These are phyloP conservation scores for Sinelater perroti DNA, from an alignment of 2,888 invertebrate genomes.

Conservation along the genomic window DNA sequence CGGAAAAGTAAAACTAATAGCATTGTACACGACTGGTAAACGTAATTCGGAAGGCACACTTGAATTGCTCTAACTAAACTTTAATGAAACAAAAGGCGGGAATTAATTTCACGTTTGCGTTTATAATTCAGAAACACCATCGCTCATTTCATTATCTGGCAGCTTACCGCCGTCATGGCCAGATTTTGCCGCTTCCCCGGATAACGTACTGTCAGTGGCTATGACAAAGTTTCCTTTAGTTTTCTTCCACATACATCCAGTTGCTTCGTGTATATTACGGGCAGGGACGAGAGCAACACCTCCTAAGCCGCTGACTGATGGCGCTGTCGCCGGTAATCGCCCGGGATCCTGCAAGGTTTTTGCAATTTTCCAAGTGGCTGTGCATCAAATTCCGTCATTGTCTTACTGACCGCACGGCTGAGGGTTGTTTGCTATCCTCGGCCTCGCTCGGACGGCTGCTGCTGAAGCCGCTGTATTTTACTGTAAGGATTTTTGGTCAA, in stretches of 20 bases:
- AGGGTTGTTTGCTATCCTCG: conserved; percentile 16
- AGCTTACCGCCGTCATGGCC: conserved; percentile 19
- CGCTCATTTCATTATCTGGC: conserved; percentile 16
- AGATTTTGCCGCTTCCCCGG: conserved; percentile 32
- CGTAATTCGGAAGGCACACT: too few relatives aligned
- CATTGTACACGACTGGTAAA: too few relatives aligned
- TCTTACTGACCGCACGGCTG: conserved; percentile 49
- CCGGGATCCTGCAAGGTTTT: conserved; percentile 53
- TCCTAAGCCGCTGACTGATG: conserved; percentile 56
- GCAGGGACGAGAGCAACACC: conserved; percentile 49
- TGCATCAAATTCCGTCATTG: conserved; percentile 52
- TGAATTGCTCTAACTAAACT: too few relatives aligned
- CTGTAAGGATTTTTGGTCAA: too few relatives aligned
- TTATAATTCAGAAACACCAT: too few relatives aligned
- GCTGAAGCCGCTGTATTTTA: too few relatives aligned
- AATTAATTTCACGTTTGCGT: too few relatives aligned
- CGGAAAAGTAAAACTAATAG: too few relatives aligned
- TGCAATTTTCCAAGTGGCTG: conserved; percentile 57
- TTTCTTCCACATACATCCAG: conserved; percentile 49
- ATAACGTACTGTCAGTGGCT: conserved; percentile 36
- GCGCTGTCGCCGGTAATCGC: conserved; percentile 55
- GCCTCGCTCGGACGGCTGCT: too few relatives aligned
- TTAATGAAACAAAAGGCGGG: too few relatives aligned
- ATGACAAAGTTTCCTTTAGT: conserved; percentile 47
- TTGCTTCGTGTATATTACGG: conserved; percentile 49